Evolutionary conservation across 2,113 vertebrate genomes (phyloP), one percentile per base, ranked within the genome.

Genomic region (Cheilinus undulatus): DNA sequence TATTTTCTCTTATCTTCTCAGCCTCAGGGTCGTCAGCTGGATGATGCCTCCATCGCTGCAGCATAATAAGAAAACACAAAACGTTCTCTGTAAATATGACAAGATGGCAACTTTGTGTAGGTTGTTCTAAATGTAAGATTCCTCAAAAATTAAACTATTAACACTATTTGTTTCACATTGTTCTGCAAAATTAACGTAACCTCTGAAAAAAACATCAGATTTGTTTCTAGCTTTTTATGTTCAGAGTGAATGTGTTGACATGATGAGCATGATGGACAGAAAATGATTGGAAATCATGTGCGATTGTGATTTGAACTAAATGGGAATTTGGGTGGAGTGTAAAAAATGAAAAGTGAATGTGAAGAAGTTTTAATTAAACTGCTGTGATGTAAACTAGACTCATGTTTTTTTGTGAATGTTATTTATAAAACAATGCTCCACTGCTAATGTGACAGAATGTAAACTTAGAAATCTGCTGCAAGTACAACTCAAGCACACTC

Each of bases 21-120:
- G 97, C 98, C 98, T 74, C 98, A 99, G 84, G 97, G 97, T 77
- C 95, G 96, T 28, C 95, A 95, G 34, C 48, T 77, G 68, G 96
- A 96, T 30, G 96, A 96, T 0, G 84, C 90, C 69, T 98, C 94
- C 0, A 96, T 98, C 23, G 96, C 94, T 42, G 97, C 98, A 40
- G 97, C 96, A 0, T 99, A 90, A 95, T 28, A 59, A 69, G 27
- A 28, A 46, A 30, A 53, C 45, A 8, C 23, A 63, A 17, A 38
- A n/a, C 22, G 42, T 62, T 62, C 30, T 36, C 53, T 82, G 75
- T 82, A 79, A 58, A 77, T 65, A 76, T 15, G 6, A 73, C 17
- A 67, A 50, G 17, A 62, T 45, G 53, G 23, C 53, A 57, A 22
- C 30, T 9, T 36, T 7, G 46, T 38, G 20, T 14, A 38, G 17